Evolutionary conservation across 92 coral and sea anemone genomes (phyloP), one percentile per base, ranked within the genome.

Genomic region (Zoanthus sansibaricus): DNA sequence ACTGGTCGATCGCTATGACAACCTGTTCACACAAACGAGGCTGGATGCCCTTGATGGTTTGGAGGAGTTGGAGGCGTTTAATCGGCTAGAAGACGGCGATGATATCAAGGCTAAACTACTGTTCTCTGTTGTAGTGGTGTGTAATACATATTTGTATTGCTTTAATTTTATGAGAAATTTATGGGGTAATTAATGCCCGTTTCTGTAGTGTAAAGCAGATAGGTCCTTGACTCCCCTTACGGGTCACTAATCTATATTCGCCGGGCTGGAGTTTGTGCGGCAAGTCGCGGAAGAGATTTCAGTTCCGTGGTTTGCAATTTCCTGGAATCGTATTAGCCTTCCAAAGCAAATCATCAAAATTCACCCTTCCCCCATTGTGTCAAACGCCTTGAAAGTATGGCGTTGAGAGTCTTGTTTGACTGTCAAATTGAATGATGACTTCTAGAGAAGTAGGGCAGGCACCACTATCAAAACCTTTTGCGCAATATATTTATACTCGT

Each of bases 111-210:
- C 97, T 30, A 95, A 97, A 76, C 87, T 97, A 9, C 89, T 95
- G 12, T 93, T 97, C 79, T 94, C 98, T 18, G 94, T 97, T 25
- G 86, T 97, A 20, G 96, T 93, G 98, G 99, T 97, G 74, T 77
- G 99, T 72, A 49, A 0, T 49, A 11, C 9, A 49, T 1, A 7
- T 49, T 17, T 17, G 69, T 8, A 20, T 20, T 5, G 0, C 6
- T 3, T 3, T 0, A 16, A 1, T 8, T 3, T 16, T 61, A 49
- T 49, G 55, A 4, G 55, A 49, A 49, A 49, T 49, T 49, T 49
- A 49, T 49, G 12, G 7, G 6, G 16, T 6, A 6, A 69, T 69
- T 7, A 2, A 16, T 2, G 42, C 42, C 3, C 3, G 4, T 37
- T 37, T 1, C 2, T 2, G 42, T 4, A 37, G 1, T 37, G 3